Base-by-base conservation (phyloP, 2,888 invertebrate species). In the Ophion ellenae region DNA sequence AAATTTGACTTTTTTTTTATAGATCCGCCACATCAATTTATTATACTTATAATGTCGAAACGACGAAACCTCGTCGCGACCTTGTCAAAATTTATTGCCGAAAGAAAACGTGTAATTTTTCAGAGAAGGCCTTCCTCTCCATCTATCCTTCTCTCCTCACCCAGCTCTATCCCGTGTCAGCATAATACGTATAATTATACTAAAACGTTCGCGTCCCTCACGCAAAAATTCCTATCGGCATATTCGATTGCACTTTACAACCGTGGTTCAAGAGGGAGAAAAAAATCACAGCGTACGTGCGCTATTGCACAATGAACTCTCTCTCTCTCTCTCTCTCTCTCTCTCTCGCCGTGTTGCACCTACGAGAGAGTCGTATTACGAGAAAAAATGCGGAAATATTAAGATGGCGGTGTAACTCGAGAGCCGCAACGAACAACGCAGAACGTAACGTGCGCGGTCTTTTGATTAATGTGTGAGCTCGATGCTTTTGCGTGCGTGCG, bases 301-400 rank as follows among this genome's bases (percentile, higher is more conserved):
- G 28, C 80, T 17, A 4, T 69, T 57, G 24, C 66, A 47, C 67
- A 57, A 20, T 57, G 47, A 79, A 47, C 53, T 17, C 53, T 40
- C 14, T 53, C 17, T 53, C 53, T 66, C 28, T 66, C n/a, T 82
- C 40, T 40, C 40, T 40, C 40, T 40, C 40, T 6, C 40, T 40
- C 40, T 40, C 40, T 40, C 28, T 66, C n/a, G 79, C 45, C 77
- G 66, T 63, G 64, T 82, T 67, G 80, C 53, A 20, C 32, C 67
- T 45, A 74, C 69, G 14, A 74, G 53, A 59, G 81, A 86, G 47
- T 90, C 86, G 66, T 47, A 70, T 89, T 88, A 81, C 88, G 77
- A 82, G 86, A 89, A 90, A 78, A 90, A 89, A 89, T 89, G 88
- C 86, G 90, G 88, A 90, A 89, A 90, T 89, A 89, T 89, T 87